Conservation (phyloP, 1,140 invertebrate species). For the Laupala kohalensis region DNA sequence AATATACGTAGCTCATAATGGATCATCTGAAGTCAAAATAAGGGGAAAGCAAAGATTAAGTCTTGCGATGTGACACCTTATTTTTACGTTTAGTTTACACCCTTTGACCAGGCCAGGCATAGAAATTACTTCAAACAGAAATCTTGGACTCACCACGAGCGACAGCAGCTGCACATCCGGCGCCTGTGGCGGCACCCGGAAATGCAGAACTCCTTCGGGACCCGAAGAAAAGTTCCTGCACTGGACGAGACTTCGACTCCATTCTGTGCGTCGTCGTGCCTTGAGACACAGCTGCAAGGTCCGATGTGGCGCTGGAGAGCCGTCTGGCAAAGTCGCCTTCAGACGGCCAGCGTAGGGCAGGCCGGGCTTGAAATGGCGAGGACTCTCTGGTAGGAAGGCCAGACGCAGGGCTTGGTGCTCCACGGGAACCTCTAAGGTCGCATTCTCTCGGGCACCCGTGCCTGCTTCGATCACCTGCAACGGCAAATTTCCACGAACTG, state of each 20-base stretch:
- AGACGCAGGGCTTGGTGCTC: constrained; percentile 37
- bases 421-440: constrained; percentile 38
- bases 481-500: neutral
- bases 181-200: constrained; percentile 30
- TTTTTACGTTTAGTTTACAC: too few species aligned
- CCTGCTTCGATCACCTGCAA: constrained; percentile 41
- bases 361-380: constrained; percentile 45
- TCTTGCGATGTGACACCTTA: too few species aligned
- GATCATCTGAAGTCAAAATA: too few species aligned
- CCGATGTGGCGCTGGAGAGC: constrained; percentile 27
- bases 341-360: constrained; percentile 44
- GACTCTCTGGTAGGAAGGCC: constrained; percentile 36
- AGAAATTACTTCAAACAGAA: too few species aligned
- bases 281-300: constrained; percentile 30
- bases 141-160: constrained; percentile 22
- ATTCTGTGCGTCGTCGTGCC: constrained; percentile 28
- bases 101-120: too few species aligned
- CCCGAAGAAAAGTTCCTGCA: constrained; percentile 31
- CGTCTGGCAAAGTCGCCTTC: constrained; percentile 27
- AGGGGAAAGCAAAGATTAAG: too few species aligned
- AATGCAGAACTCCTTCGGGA: constrained; percentile 30
- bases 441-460: constrained; percentile 44
- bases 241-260: constrained; percentile 27
- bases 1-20: too few species aligned
- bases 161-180: constrained; percentile 28